Base-by-base conservation (phyloP, 1,140 invertebrate species). In the Drosophila yakuba region DNA sequence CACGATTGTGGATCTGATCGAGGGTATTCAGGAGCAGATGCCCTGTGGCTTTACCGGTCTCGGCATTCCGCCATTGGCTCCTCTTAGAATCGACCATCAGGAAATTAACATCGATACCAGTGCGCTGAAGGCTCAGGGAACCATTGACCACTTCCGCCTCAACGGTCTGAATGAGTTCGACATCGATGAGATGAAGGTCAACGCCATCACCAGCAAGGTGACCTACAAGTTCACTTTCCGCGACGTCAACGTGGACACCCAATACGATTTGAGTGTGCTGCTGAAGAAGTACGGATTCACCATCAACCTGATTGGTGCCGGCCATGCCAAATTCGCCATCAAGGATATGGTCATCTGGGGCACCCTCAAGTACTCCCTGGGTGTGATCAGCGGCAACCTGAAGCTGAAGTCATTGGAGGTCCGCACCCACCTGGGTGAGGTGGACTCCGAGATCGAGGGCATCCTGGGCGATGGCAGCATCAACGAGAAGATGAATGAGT, bases 391-490 rank as follows among this genome's bases (percentile, higher is more conserved):
- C 12, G 85, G 91, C 51, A 92, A 92, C 5, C 20, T 92, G 55
- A 88, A 77, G 60, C 73, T 92, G 20, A 92, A 90, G 74, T 69
- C 85, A 28, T 55, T 92, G 74, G 78, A 88, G 47, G 85, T 91
- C 35, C 81, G 82, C 55, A 81, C 85, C 17, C 81, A 80, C 39
- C 39, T 92, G 66, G 91, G 91, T 39, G 85, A 92, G 43, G 88
- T 92, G 8, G 89, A 92, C 1, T 92, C 91, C 17, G 85, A 92
- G 47, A 92, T 92, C 63, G 88, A 91, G 47, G 91, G 91, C 55
- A 73, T 92, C 36, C 62, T 92, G 48, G 91, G 91, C 45, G 68
- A 90, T 44, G 91, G 91, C 43, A 35, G 4, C 23, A 54, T 91
- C 35, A 92, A 92, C 28, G 71, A 81, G 63, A 90, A 78, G 57